A percentile compares a stretch with the other conserved stretches of the same genome.
These are phyloP conservation scores for Troilus luridus DNA, from an alignment of 2,888 invertebrate species.

Conservation along the genomic window DNA sequence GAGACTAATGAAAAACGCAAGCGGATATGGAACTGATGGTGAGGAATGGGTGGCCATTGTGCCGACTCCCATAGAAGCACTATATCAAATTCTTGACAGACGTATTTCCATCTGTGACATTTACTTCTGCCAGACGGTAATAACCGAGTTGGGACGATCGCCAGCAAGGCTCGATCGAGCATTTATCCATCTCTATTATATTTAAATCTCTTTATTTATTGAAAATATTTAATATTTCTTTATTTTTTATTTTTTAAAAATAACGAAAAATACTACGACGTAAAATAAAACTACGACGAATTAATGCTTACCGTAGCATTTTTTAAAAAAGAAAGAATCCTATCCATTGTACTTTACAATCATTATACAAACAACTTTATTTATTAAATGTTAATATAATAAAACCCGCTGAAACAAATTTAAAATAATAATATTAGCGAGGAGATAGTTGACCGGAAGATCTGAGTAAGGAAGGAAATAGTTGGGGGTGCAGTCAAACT, in stretches of 20 bases:
- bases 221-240: neutral
- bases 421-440: no score
- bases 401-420: no score
- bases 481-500: no score
- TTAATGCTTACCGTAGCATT: no score
- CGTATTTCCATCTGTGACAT: conserved; percentile 47
- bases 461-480: no score
- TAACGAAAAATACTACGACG: neutral
- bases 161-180: neutral
- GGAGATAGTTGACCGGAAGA: no score
- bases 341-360: no score
- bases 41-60: conserved; percentile 28
- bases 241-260: neutral
- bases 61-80: neutral
- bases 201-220: neutral
- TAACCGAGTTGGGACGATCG: conserved; percentile 28
- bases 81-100: conserved; percentile 49
- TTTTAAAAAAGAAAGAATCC: no score
- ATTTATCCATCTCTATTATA: conserved; percentile 30
- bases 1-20: neutral
- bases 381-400: no score
- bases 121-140: conserved; percentile 43
- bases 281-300: no score
- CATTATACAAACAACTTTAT: no score
- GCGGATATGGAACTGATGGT: conserved; percentile 13